Evolutionary conservation across 1,140 invertebrate genomes (phyloP).

Genomic region (Scylla paramamosain): DNA sequence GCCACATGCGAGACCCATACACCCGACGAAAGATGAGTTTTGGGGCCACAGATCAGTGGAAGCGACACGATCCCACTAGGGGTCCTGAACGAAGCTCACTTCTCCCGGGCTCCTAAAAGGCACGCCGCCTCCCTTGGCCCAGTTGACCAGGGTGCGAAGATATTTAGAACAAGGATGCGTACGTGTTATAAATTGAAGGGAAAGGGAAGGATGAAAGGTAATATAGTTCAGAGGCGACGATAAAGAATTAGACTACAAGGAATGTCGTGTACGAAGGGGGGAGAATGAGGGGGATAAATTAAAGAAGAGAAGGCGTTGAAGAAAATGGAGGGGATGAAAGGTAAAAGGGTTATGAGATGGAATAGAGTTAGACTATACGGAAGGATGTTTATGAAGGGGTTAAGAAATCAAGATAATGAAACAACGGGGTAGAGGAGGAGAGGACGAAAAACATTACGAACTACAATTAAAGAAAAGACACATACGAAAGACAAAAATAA

Average conservation of each 20-base stretch:
- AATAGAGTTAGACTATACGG: too few relatives aligned
- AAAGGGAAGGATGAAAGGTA: background rate
- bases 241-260: background rate
- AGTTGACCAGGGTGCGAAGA: background rate
- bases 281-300: too few relatives aligned
- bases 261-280: too few relatives aligned
- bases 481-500: background rate
- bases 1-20: background rate
- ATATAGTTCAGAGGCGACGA: background rate
- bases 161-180: background rate
- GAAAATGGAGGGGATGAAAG: too few relatives aligned
- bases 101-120: background rate
- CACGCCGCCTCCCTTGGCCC: background rate
- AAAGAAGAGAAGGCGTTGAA: background rate
- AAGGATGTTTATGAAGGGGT: too few relatives aligned
- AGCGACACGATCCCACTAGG: background rate
- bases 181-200: background rate
- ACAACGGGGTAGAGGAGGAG: too few relatives aligned
- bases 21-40: background rate
- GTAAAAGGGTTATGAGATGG: too few relatives aligned
- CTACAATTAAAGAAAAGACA: background rate
- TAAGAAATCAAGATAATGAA: too few relatives aligned
- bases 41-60: slow-evolving; percentile 5
- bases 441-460: background rate
- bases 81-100: background rate